Percentiles rank a stretch among this genome's conserved stretches.
These are phyloP conservation scores for Chelidonichthys spinosus DNA, from an alignment of 2,797 vertebrate genomes.

Conservation along the genomic window DNA sequence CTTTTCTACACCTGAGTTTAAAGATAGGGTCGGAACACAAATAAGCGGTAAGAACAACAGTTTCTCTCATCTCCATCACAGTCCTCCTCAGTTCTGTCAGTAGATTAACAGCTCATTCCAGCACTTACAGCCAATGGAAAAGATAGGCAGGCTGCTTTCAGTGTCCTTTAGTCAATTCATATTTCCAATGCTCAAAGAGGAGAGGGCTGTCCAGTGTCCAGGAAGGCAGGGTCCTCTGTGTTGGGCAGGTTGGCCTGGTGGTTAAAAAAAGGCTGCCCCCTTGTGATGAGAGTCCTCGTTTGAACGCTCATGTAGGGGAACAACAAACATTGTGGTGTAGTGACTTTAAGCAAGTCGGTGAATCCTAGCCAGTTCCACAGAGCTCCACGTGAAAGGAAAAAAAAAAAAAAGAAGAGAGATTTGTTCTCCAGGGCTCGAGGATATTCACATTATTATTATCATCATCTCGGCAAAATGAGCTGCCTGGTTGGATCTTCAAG, in stretches of 20 bases:
- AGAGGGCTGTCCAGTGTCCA: conserved; percentile 63
- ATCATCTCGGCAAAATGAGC: conserved; percentile 32
- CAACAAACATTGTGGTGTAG: not conserved
- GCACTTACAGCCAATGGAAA: not conserved
- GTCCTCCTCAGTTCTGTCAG: conserved; percentile 30
- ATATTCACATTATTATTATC: conserved; percentile 60
- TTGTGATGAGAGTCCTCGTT: conserved; percentile 19
- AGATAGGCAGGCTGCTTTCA: conserved; percentile 14
- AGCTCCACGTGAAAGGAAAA: conserved; percentile 5
- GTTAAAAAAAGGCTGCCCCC: conserved; percentile 40
- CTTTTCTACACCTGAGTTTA: conserved; percentile 83
- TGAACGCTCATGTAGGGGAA: conserved; percentile 10
- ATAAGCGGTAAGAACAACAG: conserved; percentile 39
- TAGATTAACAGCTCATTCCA: conserved; percentile 32
- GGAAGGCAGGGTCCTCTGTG: conserved; percentile 33
- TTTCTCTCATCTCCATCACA: conserved; percentile 18
- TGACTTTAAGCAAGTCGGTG: conserved; percentile 8
- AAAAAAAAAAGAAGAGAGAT: not conserved
- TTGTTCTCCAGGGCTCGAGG: conserved; percentile 44
- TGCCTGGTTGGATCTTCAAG: conserved; percentile 37
- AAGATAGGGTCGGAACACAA: conserved; percentile 66
- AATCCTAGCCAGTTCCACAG: conserved; percentile 19
- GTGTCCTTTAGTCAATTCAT: conserved; percentile 24
- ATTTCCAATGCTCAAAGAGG: conserved; percentile 20
- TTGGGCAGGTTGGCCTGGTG: conserved; percentile 49